These are phyloP conservation scores for Keiferia lycopersicella DNA, from an alignment of 2,888 invertebrate genomes.

Conservation along the genomic window DNA sequence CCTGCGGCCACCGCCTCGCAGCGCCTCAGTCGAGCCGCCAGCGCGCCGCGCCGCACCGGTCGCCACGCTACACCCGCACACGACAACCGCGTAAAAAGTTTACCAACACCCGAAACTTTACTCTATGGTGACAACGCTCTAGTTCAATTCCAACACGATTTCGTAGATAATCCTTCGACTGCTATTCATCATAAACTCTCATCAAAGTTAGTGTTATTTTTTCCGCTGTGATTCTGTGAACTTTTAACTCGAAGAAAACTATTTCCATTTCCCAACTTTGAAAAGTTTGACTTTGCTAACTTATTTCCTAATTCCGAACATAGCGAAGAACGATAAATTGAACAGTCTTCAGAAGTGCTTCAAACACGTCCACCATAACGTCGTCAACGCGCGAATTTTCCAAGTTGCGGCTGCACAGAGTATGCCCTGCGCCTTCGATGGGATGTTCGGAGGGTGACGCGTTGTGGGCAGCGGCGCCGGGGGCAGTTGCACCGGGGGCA, in stretches of 20 bases:
- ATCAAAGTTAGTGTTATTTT: slow-evolving; percentile 42
- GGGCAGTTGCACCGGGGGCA: slow-evolving; percentile 34
- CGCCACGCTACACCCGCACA: slow-evolving; percentile 60
- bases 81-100: slow-evolving; percentile 76
- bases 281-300: slow-evolving; percentile 11
- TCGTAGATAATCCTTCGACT: slow-evolving; percentile 30
- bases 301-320: slow-evolving; percentile 11
- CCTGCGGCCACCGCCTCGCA: slow-evolving; percentile 66
- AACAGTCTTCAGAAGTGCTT: slow-evolving; percentile 29
- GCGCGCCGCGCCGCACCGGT: slow-evolving; percentile 72
- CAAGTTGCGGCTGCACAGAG: slow-evolving; percentile 54
- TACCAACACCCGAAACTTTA: slow-evolving; percentile 66
- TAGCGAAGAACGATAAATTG: background rate
- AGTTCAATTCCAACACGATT: slow-evolving; percentile 39
- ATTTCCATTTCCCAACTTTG: slow-evolving; percentile 6
- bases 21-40: slow-evolving; percentile 73
- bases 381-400: slow-evolving; percentile 36
- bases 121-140: slow-evolving; percentile 50
- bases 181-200: slow-evolving; percentile 10
- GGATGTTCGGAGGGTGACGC: slow-evolving; percentile 78
- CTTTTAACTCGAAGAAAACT: slow-evolving; percentile 20
- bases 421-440: slow-evolving; percentile 69
- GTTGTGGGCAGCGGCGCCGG: slow-evolving; percentile 59
- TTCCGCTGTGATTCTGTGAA: slow-evolving; percentile 33
- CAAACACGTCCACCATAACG: slow-evolving; percentile 37